These are phyloP conservation scores for Elephas maximus DNA, from an alignment of 2,113 vertebrate species.

Conservation along the genomic window DNA sequence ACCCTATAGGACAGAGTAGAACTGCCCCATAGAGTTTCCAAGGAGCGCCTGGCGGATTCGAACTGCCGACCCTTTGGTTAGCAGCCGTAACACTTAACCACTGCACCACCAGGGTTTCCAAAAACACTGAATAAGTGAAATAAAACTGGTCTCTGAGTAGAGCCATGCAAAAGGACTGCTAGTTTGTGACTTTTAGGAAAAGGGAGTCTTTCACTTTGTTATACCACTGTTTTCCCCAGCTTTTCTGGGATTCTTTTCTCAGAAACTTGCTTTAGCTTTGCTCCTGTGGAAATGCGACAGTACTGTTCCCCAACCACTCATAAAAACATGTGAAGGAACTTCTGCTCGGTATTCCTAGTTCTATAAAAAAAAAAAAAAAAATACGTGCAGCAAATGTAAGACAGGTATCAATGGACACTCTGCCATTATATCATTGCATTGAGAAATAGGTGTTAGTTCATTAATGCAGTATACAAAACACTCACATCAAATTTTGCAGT, in stretches of 20 bases:
- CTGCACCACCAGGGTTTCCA: too few species aligned
- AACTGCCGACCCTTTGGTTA: too few species aligned
- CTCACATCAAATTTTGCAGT: conserved; percentile 58
- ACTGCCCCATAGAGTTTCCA: too few species aligned
- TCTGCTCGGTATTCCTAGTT: neutral
- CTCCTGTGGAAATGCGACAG: neutral
- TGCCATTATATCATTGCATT: neutral
- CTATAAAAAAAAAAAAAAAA: neutral
- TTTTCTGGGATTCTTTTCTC: neutral
- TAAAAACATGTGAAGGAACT: neutral
- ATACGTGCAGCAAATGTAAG: neutral
- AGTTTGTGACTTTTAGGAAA: conserved; percentile 15
- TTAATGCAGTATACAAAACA: neutral
- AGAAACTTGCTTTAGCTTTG: neutral
- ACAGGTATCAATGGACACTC: neutral
- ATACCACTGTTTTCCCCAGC: neutral
- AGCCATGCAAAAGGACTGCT: neutral
- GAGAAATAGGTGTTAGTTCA: conserved; percentile 6
- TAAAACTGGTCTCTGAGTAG: conserved; percentile 4
- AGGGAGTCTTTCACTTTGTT: neutral
- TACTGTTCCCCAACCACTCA: neutral
- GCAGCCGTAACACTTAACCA: too few species aligned
- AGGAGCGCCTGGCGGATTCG: too few species aligned
- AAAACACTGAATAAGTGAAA: neutral
- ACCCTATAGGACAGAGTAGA: too few species aligned